Percentiles rank a stretch among this genome's conserved stretches.
phyloP scores from a whole-genome alignment of 2,797 vertebrate genomes.

The Cichlasoma orientale region DNA sequence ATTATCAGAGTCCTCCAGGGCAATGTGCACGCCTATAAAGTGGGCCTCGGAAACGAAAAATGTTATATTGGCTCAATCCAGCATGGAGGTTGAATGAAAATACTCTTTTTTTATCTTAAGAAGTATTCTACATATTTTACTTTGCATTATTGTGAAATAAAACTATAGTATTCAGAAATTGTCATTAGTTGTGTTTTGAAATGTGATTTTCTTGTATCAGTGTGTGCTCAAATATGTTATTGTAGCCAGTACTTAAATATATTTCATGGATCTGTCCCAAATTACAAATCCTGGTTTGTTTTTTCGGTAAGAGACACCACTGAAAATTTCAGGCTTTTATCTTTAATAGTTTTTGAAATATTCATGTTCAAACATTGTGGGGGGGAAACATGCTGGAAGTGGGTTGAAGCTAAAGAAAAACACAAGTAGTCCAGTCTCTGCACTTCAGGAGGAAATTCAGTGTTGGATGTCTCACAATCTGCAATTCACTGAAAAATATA shows the following conservation, averaged over 20 bases:
- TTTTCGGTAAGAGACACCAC: background rate
- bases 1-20: too few species aligned
- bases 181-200: background rate
- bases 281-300: background rate
- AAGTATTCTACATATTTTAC: too few species aligned
- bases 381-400: background rate
- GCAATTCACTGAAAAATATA: too few species aligned
- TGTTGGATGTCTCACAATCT: too few species aligned
- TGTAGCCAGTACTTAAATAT: background rate
- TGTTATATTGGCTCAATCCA: too few species aligned
- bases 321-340: background rate
- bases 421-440: background rate
- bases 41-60: too few species aligned
- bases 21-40: too few species aligned
- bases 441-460: too few species aligned
- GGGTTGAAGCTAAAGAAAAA: background rate
- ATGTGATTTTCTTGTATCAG: background rate
- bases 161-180: background rate
- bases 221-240: background rate
- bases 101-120: too few species aligned
- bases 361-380: background rate
- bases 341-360: background rate
- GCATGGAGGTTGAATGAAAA: too few species aligned
- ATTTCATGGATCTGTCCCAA: fast-evolving
- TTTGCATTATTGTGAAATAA: background rate